Evolutionary conservation across 2,797 vertebrate genomes (phyloP).

Genomic region (Neostethus bicornis): DNA sequence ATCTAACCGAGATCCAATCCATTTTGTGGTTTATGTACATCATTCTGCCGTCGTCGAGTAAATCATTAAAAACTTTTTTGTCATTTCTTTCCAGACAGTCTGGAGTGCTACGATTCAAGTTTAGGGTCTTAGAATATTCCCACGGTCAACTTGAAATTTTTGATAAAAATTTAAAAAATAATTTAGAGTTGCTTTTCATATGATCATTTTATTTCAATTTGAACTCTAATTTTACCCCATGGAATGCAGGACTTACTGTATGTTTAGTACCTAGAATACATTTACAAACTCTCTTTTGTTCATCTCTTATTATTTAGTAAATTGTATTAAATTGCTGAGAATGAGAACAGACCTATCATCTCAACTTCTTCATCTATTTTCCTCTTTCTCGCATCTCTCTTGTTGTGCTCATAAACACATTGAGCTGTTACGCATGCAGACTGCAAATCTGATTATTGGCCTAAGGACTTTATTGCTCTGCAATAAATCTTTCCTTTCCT

Average conservation of each 20-base stretch:
- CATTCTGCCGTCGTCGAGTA: no score
- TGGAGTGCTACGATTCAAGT: no score
- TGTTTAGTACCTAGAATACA: slow-evolving; percentile 11
- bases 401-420: slow-evolving; percentile 29
- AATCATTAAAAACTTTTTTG: no score
- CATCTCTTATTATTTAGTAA: slow-evolving; percentile 21
- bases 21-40: neutral
- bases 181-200: neutral
- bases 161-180: no score
- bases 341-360: slow-evolving; percentile 29
- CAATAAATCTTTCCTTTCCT: slow-evolving; percentile 8
- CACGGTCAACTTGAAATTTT: no score
- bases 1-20: neutral
- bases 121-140: no score
- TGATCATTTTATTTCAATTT: neutral
- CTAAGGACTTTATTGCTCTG: slow-evolving; percentile 33
- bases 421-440: slow-evolving; percentile 50
- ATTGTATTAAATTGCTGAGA: slow-evolving; percentile 19
- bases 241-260: slow-evolving; percentile 6
- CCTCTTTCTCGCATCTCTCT: neutral
- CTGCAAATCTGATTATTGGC: slow-evolving; percentile 69
- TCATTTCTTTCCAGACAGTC: neutral
- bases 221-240: slow-evolving; percentile 1
- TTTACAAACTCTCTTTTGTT: slow-evolving; percentile 12
- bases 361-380: slow-evolving; percentile 7